A percentile compares a stretch with the other conserved stretches of the same genome.
phyloP scores from a whole-genome alignment of 2,797 vertebrate species.

The Benthosema pterotum region DNA sequence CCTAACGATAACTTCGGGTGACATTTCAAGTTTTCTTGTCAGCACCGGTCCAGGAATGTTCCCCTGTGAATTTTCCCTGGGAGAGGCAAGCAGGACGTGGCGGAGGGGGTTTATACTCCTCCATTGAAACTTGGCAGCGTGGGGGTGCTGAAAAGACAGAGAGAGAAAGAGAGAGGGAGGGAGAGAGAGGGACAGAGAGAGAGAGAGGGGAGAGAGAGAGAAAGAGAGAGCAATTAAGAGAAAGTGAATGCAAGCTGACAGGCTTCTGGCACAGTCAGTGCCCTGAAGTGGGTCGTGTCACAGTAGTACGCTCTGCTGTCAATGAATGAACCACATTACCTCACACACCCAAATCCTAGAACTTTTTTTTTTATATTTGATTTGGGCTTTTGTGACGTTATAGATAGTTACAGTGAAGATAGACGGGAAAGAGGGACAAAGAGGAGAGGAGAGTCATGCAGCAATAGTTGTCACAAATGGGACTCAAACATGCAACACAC shows the following conservation, averaged over 20 bases:
- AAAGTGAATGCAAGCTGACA: background rate
- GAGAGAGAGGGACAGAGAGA: conserved; percentile 15
- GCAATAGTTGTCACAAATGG: too few species aligned
- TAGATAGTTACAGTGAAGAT: too few species aligned
- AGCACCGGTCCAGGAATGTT: conserved; percentile 61
- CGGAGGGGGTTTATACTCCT: conserved; percentile 46
- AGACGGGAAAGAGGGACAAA: too few species aligned
- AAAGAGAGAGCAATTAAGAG: conserved; percentile 25
- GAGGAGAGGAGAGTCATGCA: too few species aligned
- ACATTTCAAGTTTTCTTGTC: conserved; percentile 51
- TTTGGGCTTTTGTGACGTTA: too few species aligned
- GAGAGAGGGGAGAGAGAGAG: conserved; percentile 6
- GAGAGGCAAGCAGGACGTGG: conserved; percentile 54
- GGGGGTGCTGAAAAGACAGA: conserved; percentile 10
- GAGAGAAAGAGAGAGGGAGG: conserved; percentile 21
- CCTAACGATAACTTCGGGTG: conserved; percentile 10
- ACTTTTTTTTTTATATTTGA: too few species aligned
- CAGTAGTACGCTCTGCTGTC: background rate
- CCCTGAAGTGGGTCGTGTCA: background rate
- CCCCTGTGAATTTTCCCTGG: conserved; percentile 48
- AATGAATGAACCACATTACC: too few species aligned
- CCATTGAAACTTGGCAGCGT: conserved; percentile 64
- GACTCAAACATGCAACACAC: too few species aligned
- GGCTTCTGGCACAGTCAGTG: background rate
- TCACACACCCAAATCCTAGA: too few species aligned